Evolutionary conservation across 2,888 invertebrate genomes (phyloP).

Genomic region (Ochropleura leucogaster): DNA sequence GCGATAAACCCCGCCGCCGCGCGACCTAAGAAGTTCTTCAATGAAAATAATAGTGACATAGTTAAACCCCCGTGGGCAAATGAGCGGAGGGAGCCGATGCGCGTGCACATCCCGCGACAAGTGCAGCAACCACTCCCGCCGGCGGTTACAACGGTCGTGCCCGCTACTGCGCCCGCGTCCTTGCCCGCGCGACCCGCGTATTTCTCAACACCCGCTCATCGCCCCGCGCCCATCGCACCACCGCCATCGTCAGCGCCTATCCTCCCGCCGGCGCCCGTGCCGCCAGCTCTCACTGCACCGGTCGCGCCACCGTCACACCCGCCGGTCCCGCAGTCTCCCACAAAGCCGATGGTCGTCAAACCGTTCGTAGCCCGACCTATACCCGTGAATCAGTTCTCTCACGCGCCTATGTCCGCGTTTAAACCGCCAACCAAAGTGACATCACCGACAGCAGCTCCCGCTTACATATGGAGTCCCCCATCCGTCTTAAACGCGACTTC

Average conservation of each 20-base stretch:
- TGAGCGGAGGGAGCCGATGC: conserved; percentile 78
- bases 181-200: conserved; percentile 33
- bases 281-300: conserved; percentile 32
- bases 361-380: conserved; percentile 90
- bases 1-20: conserved; percentile 72
- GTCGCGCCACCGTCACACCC: conserved; percentile 62
- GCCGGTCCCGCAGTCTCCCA: conserved; percentile 76
- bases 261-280: conserved; percentile 37
- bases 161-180: conserved; percentile 41
- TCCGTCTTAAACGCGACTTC: conserved; percentile 77
- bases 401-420: conserved; percentile 94
- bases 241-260: conserved; percentile 22
- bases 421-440: conserved; percentile 90
- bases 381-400: conserved; percentile 93
- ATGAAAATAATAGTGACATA: conserved; percentile 79
- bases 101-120: conserved; percentile 65
- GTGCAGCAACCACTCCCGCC: conserved; percentile 57
- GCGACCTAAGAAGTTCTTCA: conserved; percentile 73
- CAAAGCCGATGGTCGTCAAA: conserved; percentile 79
- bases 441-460: conserved; percentile 80
- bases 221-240: conserved; percentile 35
- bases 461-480: conserved; percentile 86
- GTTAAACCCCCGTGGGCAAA: conserved; percentile 86
- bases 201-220: conserved; percentile 41
- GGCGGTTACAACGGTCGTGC: conserved; percentile 28